A percentile compares a stretch with the other conserved stretches of the same genome.
Evolutionary conservation across 2,888 invertebrate species (phyloP).

Genomic region (Polymixis flavicincta): DNA sequence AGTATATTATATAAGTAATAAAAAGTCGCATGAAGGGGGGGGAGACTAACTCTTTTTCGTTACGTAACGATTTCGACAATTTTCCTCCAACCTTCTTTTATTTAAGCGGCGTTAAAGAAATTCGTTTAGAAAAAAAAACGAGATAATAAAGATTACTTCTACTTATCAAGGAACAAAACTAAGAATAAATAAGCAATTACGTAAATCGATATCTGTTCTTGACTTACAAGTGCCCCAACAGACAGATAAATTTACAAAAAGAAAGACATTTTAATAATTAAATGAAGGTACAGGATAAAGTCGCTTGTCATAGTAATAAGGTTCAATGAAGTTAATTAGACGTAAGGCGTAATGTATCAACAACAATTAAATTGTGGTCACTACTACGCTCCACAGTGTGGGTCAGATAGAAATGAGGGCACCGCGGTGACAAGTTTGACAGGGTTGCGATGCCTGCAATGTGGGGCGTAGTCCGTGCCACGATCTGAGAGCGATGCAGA

Average conservation of each 20-base stretch:
- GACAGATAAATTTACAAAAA: not conserved
- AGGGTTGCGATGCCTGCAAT: slow-evolving; percentile 33
- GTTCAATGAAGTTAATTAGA: not conserved
- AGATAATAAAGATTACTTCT: too few relatives aligned
- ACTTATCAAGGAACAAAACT: too few relatives aligned
- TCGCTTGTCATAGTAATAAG: slow-evolving; percentile 4
- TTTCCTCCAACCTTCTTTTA: too few relatives aligned
- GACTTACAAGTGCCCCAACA: not conserved
- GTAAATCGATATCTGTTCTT: not conserved
- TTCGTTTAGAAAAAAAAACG: too few relatives aligned
- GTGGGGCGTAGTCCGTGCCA: not conserved
- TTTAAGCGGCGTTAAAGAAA: too few relatives aligned
- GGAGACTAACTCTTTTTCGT: too few relatives aligned
- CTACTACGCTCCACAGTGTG: slow-evolving; percentile 11
- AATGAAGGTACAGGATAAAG: not conserved
- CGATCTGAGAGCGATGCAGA: not conserved
- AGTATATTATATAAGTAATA: too few relatives aligned
- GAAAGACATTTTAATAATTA: not conserved
- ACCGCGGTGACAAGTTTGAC: slow-evolving; percentile 64
- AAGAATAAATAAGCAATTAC: not conserved
- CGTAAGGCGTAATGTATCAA: slow-evolving; percentile 13
- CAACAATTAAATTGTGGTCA: slow-evolving; percentile 35
- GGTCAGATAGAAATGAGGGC: slow-evolving; percentile 50
- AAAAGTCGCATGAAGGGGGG: too few relatives aligned
- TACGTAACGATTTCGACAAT: too few relatives aligned